phyloP scores from a whole-genome alignment of 2,113 vertebrate genomes.

The Cettia cetti region DNA sequence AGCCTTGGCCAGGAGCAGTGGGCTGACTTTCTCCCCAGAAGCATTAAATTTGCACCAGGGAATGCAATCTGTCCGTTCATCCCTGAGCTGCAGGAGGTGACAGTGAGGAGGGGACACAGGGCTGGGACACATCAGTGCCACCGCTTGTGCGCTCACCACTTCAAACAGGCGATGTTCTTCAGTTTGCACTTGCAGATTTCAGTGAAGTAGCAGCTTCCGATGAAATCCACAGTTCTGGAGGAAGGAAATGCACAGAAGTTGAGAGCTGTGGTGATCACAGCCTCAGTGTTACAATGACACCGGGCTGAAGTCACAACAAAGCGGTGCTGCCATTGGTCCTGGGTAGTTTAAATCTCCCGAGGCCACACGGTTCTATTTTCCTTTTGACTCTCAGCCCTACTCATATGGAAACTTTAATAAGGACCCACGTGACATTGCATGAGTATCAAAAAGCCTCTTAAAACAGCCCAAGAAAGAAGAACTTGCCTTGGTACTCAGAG shows the following conservation, averaged over 20 bases:
- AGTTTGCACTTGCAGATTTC: conserved; percentile 94
- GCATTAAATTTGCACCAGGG: not conserved
- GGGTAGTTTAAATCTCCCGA: not conserved
- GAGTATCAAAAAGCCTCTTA: fast-evolving
- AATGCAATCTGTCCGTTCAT: not conserved
- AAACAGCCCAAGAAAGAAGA: no score
- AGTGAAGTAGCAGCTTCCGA: conserved; percentile 92
- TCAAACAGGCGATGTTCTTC: conserved; percentile 92
- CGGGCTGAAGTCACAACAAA: not conserved
- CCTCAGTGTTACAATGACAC: fast-evolving
- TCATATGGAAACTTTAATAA: not conserved
- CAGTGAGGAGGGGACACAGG: fast-evolving
- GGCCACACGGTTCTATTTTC: not conserved
- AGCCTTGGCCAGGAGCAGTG: not conserved
- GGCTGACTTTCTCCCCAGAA: not conserved
- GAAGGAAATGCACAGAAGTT: not conserved
- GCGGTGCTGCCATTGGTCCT: fast-evolving
- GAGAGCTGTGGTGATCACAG: fast-evolving
- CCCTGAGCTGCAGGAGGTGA: not conserved
- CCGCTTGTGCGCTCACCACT: conserved; percentile 78
- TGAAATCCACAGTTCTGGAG: conserved; percentile 90
- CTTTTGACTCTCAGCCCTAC: not conserved
- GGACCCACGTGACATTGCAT: fast-evolving
- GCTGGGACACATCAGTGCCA: fast-evolving
- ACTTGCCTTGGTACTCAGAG: fast-evolving